A percentile compares a stretch with the other conserved stretches of the same genome.
Evolutionary conservation across 2,113 vertebrate genomes (phyloP).

Genomic region (Chaetodon trifascialis): DNA sequence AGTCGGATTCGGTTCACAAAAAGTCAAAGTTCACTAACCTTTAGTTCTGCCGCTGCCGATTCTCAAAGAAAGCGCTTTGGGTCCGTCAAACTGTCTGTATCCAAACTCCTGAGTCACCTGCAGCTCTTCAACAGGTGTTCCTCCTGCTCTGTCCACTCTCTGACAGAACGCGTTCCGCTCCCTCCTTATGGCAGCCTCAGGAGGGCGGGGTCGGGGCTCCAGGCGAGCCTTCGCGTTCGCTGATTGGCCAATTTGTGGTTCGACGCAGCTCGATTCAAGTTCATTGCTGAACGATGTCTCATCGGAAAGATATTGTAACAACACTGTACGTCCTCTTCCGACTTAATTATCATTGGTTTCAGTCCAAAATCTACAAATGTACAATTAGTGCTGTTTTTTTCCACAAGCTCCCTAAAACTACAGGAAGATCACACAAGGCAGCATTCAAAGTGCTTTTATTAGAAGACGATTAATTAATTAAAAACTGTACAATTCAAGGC

Average conservation of each 20-base stretch:
- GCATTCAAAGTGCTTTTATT: not conserved
- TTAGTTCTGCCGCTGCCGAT: not conserved
- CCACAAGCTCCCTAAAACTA: not conserved
- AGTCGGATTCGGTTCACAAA: not conserved
- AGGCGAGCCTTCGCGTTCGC: not conserved
- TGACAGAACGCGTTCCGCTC: fast-evolving
- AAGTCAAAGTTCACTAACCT: constrained; percentile 31
- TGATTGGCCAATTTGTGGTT: constrained; percentile 49
- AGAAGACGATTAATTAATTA: not conserved
- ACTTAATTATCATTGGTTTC: constrained; percentile 22
- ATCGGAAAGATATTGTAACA: constrained; percentile 25
- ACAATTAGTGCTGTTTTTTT: not conserved
- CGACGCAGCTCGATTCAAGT: not conserved
- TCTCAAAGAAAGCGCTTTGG: not conserved
- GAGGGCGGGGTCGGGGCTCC: constrained; percentile 9
- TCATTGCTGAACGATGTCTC: constrained; percentile 26
- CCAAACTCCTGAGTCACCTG: constrained; percentile 26
- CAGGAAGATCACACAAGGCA: not conserved
- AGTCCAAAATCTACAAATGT: not conserved
- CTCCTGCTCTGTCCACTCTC: fast-evolving
- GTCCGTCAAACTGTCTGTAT: not conserved
- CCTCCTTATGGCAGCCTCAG: not conserved
- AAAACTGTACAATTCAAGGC: constrained; percentile 18
- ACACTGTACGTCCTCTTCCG: not conserved
- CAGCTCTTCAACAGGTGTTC: not conserved